Conservation (phyloP, 2,888 invertebrate genomes). For the Rhimphoctona megacephalus region DNA sequence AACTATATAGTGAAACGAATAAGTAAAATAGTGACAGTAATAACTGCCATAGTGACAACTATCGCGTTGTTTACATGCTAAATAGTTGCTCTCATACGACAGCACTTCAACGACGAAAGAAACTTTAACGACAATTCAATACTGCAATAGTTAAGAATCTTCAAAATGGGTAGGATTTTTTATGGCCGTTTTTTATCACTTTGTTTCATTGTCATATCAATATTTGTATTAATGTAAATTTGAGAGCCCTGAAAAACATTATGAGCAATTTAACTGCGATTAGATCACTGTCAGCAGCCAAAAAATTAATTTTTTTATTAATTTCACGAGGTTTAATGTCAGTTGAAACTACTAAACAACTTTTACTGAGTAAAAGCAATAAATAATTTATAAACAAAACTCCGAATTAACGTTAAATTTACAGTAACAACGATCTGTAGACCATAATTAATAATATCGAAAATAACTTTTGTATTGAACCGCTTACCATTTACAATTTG, state of each 20-base stretch:
- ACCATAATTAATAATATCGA: background rate
- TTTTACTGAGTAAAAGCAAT: background rate
- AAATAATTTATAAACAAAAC: background rate
- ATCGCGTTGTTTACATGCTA: background rate
- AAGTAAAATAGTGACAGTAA: background rate
- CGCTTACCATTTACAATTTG: conserved; percentile 43
- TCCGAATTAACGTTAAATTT: background rate
- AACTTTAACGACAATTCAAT: background rate
- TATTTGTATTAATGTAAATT: background rate
- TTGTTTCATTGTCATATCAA: background rate
- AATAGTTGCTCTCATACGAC: background rate
- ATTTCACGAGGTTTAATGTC: background rate
- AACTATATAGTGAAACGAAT: background rate
- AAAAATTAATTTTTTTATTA: background rate
- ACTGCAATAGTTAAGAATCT: no score
- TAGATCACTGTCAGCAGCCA: background rate
- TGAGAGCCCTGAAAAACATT: background rate
- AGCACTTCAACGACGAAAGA: background rate
- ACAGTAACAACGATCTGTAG: background rate
- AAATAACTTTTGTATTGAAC: background rate
- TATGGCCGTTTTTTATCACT: background rate
- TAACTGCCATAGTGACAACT: background rate
- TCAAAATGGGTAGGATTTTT: background rate
- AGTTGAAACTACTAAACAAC: background rate
- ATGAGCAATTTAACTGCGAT: background rate